Evolutionary conservation across 2,888 invertebrate genomes (phyloP), one percentile per base, ranked within the genome.

Genomic region (Nipponacmea schrenckii): DNA sequence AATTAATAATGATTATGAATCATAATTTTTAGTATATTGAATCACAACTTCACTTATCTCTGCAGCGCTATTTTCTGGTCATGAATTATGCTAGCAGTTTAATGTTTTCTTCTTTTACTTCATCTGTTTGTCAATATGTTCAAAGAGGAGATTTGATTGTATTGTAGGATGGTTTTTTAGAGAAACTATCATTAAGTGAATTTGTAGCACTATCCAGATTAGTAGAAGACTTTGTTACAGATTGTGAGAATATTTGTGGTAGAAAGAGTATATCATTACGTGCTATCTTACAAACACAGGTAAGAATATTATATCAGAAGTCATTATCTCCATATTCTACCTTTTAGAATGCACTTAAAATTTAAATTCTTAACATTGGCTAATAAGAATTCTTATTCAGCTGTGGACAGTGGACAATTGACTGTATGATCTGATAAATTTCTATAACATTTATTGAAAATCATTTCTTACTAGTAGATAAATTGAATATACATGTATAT

Each of bases 221-320:
- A 78, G 94, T 96, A 14, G 94, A 96, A 81, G 90, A 90, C 64
- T 97, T 97, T 87, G 93, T 94, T 64, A 90, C 91, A 27, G 92
- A 93, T 74, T 95, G 95, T 89, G 94, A 94, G 85, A 90, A 90
- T 77, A 91, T 87, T 12, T 85, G 85, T 80, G 87, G 86, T 10
- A 76, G 85, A 68, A 80, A 81, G 39, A 95, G 95, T 87, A 93
- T 94, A 70, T 94, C 94, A 65, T 91, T 97, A 80, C 92, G 94
- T 84, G 92, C 94, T 64, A 94, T 95, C 69, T 92, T 96, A 74
- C 94, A 95, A 89, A 91, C 88, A 68, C 90, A 90, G 88, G 90
- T 90, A 76, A 24, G 73, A 20, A 14, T 10, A 14, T 39, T 39
- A 39, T 39, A 39, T 39, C n/a, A n/a, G n/a, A n/a, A n/a, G n/a